These are phyloP conservation scores for Emydoidea blandingii DNA, from an alignment of 2,797 vertebrate species.

Conservation along the genomic window DNA sequence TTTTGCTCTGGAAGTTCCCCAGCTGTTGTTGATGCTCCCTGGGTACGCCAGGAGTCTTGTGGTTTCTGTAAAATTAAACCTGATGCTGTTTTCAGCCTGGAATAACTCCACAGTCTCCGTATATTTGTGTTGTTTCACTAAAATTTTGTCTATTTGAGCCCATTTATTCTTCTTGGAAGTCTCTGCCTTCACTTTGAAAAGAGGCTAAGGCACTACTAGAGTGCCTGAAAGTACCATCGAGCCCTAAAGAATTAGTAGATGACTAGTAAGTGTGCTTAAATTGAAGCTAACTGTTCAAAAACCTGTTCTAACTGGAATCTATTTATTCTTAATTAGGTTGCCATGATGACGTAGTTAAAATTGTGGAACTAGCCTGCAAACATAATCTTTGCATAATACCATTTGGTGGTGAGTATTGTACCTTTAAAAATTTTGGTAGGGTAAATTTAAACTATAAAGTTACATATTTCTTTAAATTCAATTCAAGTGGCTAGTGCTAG, in stretches of 20 bases:
- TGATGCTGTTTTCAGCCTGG: background rate
- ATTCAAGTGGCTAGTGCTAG: background rate
- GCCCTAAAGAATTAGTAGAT: background rate
- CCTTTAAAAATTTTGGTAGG: slow-evolving; percentile 36
- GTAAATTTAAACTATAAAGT: slow-evolving; percentile 1
- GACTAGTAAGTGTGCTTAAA: background rate
- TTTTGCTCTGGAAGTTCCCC: background rate
- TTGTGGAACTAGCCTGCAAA: slow-evolving; percentile 96
- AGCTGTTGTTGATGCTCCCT: background rate
- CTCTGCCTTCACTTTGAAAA: background rate
- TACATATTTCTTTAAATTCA: background rate
- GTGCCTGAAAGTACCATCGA: background rate
- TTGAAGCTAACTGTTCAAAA: background rate
- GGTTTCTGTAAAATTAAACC: background rate
- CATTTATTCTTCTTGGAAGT: background rate
- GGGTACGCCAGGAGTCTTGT: background rate
- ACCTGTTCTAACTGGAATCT: slow-evolving; percentile 15
- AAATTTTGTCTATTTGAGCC: background rate
- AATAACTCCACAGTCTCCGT: background rate
- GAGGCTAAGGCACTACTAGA: background rate
- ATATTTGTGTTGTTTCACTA: background rate
- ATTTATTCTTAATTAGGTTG: slow-evolving; percentile 83
- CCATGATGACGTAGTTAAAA: slow-evolving; percentile 95
- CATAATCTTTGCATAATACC: slow-evolving; percentile 97
- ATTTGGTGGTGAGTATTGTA: slow-evolving; percentile 91